A percentile compares a stretch with the other conserved stretches of the same genome.
phyloP scores from a whole-genome alignment of 1,140 invertebrate genomes.

The Zophobas atratus region DNA sequence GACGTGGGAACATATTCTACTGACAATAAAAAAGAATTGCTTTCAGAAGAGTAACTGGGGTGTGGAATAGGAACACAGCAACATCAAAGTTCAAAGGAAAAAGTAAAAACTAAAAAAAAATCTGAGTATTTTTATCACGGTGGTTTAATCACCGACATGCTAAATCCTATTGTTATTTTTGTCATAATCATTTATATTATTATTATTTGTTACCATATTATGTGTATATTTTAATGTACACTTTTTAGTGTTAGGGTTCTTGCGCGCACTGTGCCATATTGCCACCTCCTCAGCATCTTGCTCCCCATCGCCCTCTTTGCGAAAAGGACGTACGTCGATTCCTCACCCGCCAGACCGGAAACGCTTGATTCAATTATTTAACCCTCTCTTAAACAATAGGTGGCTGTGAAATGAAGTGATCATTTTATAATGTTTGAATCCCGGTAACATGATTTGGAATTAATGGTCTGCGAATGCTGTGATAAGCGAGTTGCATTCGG shows the following conservation, averaged over 20 bases:
- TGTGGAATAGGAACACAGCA: too few species aligned
- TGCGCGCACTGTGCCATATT: conserved; percentile 16
- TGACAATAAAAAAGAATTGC: conserved; percentile 11
- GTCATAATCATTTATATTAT: too few species aligned
- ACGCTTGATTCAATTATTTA: conserved; percentile 68
- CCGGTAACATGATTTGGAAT: conserved; percentile 68
- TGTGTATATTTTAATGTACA: too few species aligned
- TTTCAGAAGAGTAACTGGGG: too few species aligned
- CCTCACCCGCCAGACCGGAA: conserved; percentile 58
- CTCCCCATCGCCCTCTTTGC: conserved; percentile 50
- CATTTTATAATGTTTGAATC: conserved; percentile 69
- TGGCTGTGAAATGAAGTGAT: conserved; percentile 68
- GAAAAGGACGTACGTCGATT: conserved; percentile 43
- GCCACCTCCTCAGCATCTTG: conserved; percentile 40
- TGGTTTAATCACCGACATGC: too few species aligned
- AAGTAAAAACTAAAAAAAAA: too few species aligned
- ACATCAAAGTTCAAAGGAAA: too few species aligned
- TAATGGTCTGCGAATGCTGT: conserved; percentile 67
- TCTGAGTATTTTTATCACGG: too few species aligned
- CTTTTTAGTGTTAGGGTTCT: too few species aligned
- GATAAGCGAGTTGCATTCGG: conserved; percentile 66
- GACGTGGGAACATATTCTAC: conserved; percentile 25
- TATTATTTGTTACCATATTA: too few species aligned
- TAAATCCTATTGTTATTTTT: too few species aligned
- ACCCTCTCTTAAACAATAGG: conserved; percentile 70